Evolutionary conservation across 2,113 vertebrate genomes (phyloP).

Genomic region (Poecile atricapillus): DNA sequence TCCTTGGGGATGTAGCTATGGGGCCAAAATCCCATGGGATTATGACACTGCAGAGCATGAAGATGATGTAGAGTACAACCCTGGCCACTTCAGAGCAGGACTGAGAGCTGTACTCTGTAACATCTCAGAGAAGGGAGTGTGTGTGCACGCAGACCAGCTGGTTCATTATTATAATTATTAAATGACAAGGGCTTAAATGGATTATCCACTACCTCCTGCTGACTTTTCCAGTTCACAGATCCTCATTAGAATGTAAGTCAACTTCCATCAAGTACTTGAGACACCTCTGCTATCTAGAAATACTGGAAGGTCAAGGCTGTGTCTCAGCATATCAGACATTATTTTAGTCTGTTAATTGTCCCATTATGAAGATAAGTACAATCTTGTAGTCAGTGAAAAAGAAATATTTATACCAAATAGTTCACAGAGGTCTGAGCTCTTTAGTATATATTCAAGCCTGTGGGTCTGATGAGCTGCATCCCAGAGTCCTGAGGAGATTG

Average conservation of each 20-base stretch:
- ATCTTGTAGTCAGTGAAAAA: background rate
- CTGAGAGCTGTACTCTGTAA: background rate
- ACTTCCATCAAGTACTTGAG: background rate
- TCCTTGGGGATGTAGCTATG: background rate
- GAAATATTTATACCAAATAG: background rate
- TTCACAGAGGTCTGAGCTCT: background rate
- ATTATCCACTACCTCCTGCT: background rate
- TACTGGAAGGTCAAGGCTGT: background rate
- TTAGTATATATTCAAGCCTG: background rate
- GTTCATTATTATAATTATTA: background rate
- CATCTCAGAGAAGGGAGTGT: background rate
- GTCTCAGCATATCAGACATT: background rate
- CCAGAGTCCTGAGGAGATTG: background rate
- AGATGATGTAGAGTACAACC: background rate
- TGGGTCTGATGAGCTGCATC: fast-evolving
- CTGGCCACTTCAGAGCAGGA: background rate
- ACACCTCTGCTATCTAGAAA: background rate
- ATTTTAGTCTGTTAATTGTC: background rate
- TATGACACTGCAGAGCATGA: background rate
- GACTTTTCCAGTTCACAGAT: background rate
- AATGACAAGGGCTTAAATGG: background rate
- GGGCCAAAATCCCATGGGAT: background rate
- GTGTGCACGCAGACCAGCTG: background rate
- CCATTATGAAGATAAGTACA: background rate
- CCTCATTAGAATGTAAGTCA: background rate